A percentile compares a stretch with the other conserved stretches of the same genome.
Evolutionary conservation across 2,888 invertebrate genomes (phyloP).

Genomic region (Dendrolimus pini): DNA sequence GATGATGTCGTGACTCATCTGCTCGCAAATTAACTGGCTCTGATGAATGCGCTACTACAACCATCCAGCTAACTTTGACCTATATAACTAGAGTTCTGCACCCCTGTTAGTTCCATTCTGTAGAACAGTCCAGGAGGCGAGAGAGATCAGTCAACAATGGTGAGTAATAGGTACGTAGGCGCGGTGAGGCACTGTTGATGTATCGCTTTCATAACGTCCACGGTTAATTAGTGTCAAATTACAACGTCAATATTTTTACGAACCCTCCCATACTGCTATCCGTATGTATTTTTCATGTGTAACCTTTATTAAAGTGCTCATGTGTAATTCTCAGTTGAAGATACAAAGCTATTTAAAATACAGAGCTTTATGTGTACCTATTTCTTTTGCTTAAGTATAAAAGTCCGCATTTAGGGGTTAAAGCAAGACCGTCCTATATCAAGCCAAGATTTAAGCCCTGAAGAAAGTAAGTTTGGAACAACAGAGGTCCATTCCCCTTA

Average conservation of each 20-base stretch:
- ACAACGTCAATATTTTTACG: slow-evolving; percentile 57
- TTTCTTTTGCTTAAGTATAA: background rate
- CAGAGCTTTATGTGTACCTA: background rate
- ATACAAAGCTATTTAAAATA: slow-evolving; percentile 7
- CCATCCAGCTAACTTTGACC: slow-evolving; percentile 36
- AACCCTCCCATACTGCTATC: background rate
- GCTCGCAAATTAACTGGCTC: slow-evolving; percentile 69
- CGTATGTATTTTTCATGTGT: background rate
- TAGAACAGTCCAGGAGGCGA: slow-evolving; percentile 15
- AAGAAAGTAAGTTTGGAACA: slow-evolving; percentile 67
- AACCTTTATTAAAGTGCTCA: background rate
- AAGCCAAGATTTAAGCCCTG: slow-evolving; percentile 66
- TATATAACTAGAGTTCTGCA: slow-evolving; percentile 12
- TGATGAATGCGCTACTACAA: slow-evolving; percentile 60
- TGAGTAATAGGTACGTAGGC: slow-evolving; percentile 43
- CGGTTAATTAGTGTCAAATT: slow-evolving; percentile 67
- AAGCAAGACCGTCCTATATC: slow-evolving; percentile 57
- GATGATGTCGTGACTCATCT: slow-evolving; percentile 68
- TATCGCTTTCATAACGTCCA: slow-evolving; percentile 64
- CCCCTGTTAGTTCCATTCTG: slow-evolving; percentile 14
- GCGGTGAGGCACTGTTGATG: slow-evolving; percentile 56
- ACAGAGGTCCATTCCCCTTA: slow-evolving; percentile 54
- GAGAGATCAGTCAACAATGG: slow-evolving; percentile 31
- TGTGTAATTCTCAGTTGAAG: slow-evolving; percentile 1
- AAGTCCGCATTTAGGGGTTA: slow-evolving; percentile 13